phyloP scores from a whole-genome alignment of 2,113 vertebrate species.

The Halichoeres trimaculatus region DNA sequence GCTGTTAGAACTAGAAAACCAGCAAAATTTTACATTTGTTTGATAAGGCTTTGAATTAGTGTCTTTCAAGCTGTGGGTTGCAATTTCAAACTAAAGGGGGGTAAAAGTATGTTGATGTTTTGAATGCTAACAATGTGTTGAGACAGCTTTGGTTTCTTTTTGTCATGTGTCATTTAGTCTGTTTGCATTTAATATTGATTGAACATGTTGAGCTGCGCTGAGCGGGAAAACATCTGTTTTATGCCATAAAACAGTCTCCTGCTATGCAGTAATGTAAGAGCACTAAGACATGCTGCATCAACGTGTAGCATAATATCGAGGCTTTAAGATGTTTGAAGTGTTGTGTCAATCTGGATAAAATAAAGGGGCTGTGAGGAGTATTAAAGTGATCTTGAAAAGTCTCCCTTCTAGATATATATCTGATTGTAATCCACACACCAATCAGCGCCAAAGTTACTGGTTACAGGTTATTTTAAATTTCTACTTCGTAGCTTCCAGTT shows the following conservation, averaged over 20 bases:
- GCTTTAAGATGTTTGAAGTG: background rate
- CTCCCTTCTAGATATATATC: too few species aligned
- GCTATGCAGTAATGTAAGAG: conserved; percentile 19
- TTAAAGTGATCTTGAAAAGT: too few species aligned
- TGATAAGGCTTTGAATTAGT: background rate
- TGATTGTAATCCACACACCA: too few species aligned
- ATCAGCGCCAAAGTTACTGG: too few species aligned
- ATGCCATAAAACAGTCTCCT: conserved; percentile 33
- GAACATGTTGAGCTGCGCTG: conserved; percentile 3
- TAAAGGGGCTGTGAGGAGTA: too few species aligned
- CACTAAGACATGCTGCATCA: conserved; percentile 18
- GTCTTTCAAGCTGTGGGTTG: background rate
- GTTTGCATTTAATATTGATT: conserved; percentile 26
- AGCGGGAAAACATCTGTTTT: conserved; percentile 54
- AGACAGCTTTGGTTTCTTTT: too few species aligned
- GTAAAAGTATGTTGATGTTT: background rate
- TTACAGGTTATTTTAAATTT: too few species aligned
- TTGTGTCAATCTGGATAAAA: too few species aligned
- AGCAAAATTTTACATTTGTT: background rate
- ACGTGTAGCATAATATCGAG: conserved; percentile 31
- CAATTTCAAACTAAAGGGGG: background rate
- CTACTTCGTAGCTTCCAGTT: too few species aligned
- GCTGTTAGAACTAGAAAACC: background rate
- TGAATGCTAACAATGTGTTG: background rate
- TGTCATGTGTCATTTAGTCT: too few species aligned